Percentiles rank a stretch among this genome's conserved stretches.
These are phyloP conservation scores for Incurvaria masculella DNA, from an alignment of 2,888 invertebrate genomes.

Conservation along the genomic window DNA sequence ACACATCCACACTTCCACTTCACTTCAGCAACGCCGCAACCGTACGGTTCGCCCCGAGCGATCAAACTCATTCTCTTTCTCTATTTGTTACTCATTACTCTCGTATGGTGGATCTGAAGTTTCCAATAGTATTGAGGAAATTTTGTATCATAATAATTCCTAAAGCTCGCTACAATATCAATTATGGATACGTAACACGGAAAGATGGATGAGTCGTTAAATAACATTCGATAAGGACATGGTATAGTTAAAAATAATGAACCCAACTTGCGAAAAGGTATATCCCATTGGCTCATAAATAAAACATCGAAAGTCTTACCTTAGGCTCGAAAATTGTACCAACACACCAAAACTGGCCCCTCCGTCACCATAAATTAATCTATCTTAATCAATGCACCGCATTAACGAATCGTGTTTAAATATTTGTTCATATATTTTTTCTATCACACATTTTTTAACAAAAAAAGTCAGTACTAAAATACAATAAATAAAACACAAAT, in stretches of 20 bases:
- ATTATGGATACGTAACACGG: not conserved
- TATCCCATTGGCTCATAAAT: constrained; percentile 49
- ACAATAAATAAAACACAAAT: not conserved
- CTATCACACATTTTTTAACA: not conserved
- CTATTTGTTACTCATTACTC: not conserved
- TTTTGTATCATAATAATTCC: not conserved
- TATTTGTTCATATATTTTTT: not conserved
- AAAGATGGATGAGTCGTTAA: not conserved
- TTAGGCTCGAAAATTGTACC: constrained; percentile 37
- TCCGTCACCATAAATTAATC: constrained; percentile 22
- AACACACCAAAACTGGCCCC: constrained; percentile 53
- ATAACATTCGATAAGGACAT: constrained; percentile 32
- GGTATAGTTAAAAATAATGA: constrained; percentile 56
- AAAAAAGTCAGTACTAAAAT: not conserved
- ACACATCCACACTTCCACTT: not conserved
- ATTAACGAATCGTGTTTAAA: not conserved
- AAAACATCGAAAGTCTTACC: constrained; percentile 28
- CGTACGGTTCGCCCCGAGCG: not conserved
- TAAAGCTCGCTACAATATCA: not conserved
- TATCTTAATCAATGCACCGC: not conserved
- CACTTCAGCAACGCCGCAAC: not conserved
- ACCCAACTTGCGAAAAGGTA: constrained; percentile 47
- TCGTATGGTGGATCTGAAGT: constrained; percentile 43
- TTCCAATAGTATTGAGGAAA: constrained; percentile 27
- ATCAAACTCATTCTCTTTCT: not conserved